Evolutionary conservation across 2,113 vertebrate species (phyloP), one percentile per base, ranked within the genome.

Genomic region (Corythornis vintsioides): DNA sequence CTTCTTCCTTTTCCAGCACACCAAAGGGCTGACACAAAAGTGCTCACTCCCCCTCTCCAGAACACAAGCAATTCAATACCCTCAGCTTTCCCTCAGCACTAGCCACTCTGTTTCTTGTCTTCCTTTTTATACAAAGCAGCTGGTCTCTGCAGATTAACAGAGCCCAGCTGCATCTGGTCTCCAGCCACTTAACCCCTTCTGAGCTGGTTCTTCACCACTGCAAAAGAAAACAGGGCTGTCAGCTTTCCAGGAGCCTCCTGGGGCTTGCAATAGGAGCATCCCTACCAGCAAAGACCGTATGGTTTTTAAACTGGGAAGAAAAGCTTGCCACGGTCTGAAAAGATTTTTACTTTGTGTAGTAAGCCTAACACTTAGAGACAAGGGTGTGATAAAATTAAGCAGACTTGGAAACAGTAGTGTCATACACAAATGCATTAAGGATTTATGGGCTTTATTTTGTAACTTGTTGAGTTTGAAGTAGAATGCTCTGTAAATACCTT

Each of bases 81-180:
- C 78, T 59, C 53, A 74, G 50, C 65, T 87, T 93, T 83, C 86
- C 93, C 86, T 84, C 79, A 95, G 82, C 86, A 85, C 66, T 72
- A 95, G 50, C 78, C 63, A 77, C 72, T 70, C 88, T 91, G 91
- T 93, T 96, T 96, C 94, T 92, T 89, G 89, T 94, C 94, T 93
- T 93, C 96, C 82, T 96, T 96, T 97, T 92, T 92, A 95, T 92
- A 92, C 52, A 86, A 83, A 95, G 93, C 93, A 97, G 93, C 95
- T 95, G 96, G 92, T 91, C 95, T 70, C 83, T 89, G 94, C 84
- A 96, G 94, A 95, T 96, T 97, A 96, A 94, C 92, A 92, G 88
- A 88, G 64, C 90, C 94, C 95, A 94, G 96, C 94, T 96, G 75
- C 90, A 92, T 88, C 90, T 94, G 90, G 84, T 93, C 93, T 89